Percentiles rank a stretch among this genome's conserved stretches.
These are phyloP conservation scores for Telmatherina bonti DNA, from an alignment of 2,797 vertebrate genomes.

Conservation along the genomic window DNA sequence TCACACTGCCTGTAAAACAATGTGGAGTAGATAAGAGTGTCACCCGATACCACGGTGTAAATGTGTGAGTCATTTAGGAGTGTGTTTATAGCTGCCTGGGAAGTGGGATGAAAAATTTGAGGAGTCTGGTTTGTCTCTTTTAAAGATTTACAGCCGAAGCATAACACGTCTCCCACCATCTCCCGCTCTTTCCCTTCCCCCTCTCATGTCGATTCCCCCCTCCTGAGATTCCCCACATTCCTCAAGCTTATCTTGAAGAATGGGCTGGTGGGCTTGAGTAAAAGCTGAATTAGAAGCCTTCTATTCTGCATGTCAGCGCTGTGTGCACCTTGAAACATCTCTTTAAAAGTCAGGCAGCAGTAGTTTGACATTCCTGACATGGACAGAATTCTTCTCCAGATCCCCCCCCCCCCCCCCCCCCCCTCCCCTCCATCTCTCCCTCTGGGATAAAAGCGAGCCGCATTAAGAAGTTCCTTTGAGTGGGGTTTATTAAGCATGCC, in stretches of 20 bases:
- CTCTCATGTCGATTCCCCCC: slow-evolving; percentile 40
- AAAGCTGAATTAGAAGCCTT: slow-evolving; percentile 80
- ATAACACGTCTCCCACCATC: slow-evolving; percentile 69
- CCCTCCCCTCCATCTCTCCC: too few relatives aligned
- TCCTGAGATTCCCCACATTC: slow-evolving; percentile 85
- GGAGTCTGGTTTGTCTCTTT: slow-evolving; percentile 70
- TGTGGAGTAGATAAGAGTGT: slow-evolving; percentile 39
- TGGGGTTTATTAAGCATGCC: slow-evolving; percentile 61
- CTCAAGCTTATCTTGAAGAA: slow-evolving; percentile 89
- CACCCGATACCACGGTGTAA: slow-evolving; percentile 20
- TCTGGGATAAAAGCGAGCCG: slow-evolving; percentile 73
- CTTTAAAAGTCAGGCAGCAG: slow-evolving; percentile 74
- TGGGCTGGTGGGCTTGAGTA: slow-evolving; percentile 80
- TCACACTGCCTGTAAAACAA: slow-evolving; percentile 34
- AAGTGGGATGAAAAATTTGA: slow-evolving; percentile 9
- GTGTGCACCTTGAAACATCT: slow-evolving; percentile 83
- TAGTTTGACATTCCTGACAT: slow-evolving; percentile 84
- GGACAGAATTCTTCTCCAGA: slow-evolving; percentile 77
- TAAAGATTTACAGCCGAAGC: slow-evolving; percentile 71
- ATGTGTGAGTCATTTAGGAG: slow-evolving; percentile 26
- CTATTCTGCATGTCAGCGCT: slow-evolving; percentile 71
- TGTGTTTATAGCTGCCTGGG: slow-evolving; percentile 28
- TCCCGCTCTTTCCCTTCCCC: slow-evolving; percentile 59
- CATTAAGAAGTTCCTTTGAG: slow-evolving; percentile 68
- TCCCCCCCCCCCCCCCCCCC: neutral